Evolutionary conservation across 2,113 vertebrate genomes (phyloP), one percentile per base, ranked within the genome.

Genomic region (Collichthys lucidus): DNA sequence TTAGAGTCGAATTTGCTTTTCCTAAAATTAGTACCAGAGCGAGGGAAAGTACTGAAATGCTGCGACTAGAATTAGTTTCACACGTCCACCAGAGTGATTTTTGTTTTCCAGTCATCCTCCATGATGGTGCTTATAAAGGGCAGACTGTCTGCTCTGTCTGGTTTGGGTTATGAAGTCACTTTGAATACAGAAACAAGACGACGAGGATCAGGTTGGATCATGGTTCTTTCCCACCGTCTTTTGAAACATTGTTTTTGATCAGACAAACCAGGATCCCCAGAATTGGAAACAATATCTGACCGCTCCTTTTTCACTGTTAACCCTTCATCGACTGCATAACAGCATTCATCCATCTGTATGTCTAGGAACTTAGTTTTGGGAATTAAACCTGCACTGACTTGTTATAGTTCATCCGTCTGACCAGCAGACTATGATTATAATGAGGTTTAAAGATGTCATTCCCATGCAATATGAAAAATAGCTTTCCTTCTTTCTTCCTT

Each of bases 401-500:
- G 50, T 81, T 65, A 55, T n/a, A 26, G 26, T 56, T 40, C 35
- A 5, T 57, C 11, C 57, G 29, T 83, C 59, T 47, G 52, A 80
- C 74, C 80, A 26, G 70, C 16, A n/a, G 7, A 11, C 29, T 35
- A 4, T 57, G 16, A 81, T 71, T 11, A 64, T 89, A 85, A 91
- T 64, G 87, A 88, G 77, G 35, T 89, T 89, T 79, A 87, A 91
- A 89, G 86, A 84, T 88, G 88, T 56, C 53, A 20, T 87, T 89
- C 84, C 69, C 89, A 88, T 31, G 80, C 71, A 72, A 24, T n/a
- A 3, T 55, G n/a, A 53, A 80, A 31, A 80, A 35, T 20, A 77
- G 47, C 74, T 44, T 67, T 73, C 49, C 53, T 22, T 66, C 29
- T 29, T 65, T 46, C 55, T 22, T n/a, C 61, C 72, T 64, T 64